Percentiles rank a stretch among this genome's conserved stretches.
phyloP scores from a whole-genome alignment of 2,888 invertebrate species.

The Diaphora mendica region DNA sequence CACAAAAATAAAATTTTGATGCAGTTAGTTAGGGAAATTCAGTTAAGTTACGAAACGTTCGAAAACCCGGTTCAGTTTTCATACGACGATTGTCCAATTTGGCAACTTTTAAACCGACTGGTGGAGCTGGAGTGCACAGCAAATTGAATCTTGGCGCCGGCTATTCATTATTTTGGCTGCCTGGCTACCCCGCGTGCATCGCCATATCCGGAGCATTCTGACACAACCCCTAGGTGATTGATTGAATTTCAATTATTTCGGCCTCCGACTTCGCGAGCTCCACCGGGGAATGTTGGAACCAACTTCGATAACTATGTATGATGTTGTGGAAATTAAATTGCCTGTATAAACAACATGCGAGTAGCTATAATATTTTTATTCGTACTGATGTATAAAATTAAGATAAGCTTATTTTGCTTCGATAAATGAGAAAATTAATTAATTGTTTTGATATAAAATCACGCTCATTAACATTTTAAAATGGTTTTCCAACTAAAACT shows the following conservation, averaged over 20 bases:
- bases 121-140: slow-evolving; percentile 63
- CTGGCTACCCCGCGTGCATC: slow-evolving; percentile 28
- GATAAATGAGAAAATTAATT: too few species aligned
- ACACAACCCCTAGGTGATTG: slow-evolving; percentile 29
- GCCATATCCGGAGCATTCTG: slow-evolving; percentile 16
- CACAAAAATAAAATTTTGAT: background rate
- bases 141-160: slow-evolving; percentile 73
- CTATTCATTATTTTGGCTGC: slow-evolving; percentile 60
- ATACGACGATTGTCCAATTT: slow-evolving; percentile 65
- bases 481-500: too few species aligned
- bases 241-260: slow-evolving; percentile 36
- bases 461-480: too few species aligned
- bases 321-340: background rate
- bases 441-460: too few species aligned
- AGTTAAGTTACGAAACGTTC: slow-evolving; percentile 35
- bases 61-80: slow-evolving; percentile 50
- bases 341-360: background rate
- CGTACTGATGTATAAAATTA: background rate
- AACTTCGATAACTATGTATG: background rate
- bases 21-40: slow-evolving; percentile 33
- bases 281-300: background rate
- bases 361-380: background rate
- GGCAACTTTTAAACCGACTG: slow-evolving; percentile 64
- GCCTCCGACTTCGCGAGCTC: slow-evolving; percentile 20
- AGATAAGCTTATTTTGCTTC: background rate